A percentile compares a stretch with the other conserved stretches of the same genome.
phyloP scores from a whole-genome alignment of 2,888 invertebrate species.

The Smittia aterrima region DNA sequence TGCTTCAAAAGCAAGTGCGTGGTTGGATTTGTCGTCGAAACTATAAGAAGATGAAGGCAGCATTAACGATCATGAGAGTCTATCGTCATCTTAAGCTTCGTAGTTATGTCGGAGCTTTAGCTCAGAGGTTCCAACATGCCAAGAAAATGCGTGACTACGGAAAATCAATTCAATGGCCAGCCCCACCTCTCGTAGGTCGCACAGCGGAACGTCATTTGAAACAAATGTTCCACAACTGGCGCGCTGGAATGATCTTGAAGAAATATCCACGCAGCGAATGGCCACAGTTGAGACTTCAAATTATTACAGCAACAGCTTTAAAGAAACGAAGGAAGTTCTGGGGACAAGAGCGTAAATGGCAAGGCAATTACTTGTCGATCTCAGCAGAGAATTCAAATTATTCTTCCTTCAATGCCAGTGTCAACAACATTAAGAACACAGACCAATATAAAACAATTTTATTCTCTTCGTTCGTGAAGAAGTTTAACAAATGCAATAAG shows the following conservation, averaged over 20 bases:
- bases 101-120: slow-evolving; percentile 66
- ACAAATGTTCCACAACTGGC: slow-evolving; percentile 74
- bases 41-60: slow-evolving; percentile 83
- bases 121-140: slow-evolving; percentile 64
- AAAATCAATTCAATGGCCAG: slow-evolving; percentile 78
- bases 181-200: slow-evolving; percentile 67
- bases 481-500: slow-evolving; percentile 63
- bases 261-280: slow-evolving; percentile 79
- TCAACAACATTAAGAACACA: slow-evolving; percentile 65
- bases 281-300: slow-evolving; percentile 81
- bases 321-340: slow-evolving; percentile 62
- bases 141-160: slow-evolving; percentile 71
- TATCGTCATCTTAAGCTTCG: slow-evolving; percentile 78
- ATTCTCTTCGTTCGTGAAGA: slow-evolving; percentile 53
- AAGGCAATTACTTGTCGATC: slow-evolving; percentile 75
- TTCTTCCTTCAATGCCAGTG: slow-evolving; percentile 63
- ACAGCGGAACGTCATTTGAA: slow-evolving; percentile 62
- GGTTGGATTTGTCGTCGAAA: slow-evolving; percentile 74
- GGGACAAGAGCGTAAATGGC: slow-evolving; percentile 78
- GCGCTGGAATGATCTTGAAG: slow-evolving; percentile 81
- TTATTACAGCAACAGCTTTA: slow-evolving; percentile 71
- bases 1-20: slow-evolving; percentile 94
- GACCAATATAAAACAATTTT: slow-evolving; percentile 62
- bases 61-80: slow-evolving; percentile 73
- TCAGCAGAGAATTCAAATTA: slow-evolving; percentile 67